Conservation (phyloP, 92 coral and sea anemone species). For the Heliopora coerulea region DNA sequence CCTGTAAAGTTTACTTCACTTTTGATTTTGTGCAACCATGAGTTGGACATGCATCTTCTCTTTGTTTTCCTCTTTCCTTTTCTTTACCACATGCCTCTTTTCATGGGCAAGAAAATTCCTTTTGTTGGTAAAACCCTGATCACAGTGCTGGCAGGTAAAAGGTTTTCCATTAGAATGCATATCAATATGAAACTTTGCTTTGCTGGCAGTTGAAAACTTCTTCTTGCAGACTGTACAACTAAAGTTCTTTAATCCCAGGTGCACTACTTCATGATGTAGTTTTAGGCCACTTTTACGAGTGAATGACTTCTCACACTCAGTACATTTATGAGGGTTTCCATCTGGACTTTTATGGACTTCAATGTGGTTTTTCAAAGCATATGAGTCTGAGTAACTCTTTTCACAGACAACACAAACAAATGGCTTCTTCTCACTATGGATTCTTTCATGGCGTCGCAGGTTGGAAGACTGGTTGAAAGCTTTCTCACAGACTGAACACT, state of each 20-base stretch:
- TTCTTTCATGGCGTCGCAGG: conserved; percentile 13
- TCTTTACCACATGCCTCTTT: neutral
- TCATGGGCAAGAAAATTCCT: conserved; percentile 64
- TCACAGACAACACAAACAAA: conserved; percentile 9
- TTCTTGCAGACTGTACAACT: conserved; percentile 23
- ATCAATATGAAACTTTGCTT: conserved; percentile 89
- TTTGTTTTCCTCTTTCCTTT: neutral
- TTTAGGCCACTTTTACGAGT: neutral
- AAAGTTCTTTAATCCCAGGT: conserved; percentile 7
- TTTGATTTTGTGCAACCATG: no score
- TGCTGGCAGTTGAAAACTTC: conserved; percentile 42
- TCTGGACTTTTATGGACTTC: conserved; percentile 4
- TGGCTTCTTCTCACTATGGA: conserved; percentile 8
- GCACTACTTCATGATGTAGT: conserved; percentile 6
- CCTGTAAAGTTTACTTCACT: no score
- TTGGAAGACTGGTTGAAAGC: conserved; percentile 16
- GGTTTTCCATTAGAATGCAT: conserved; percentile 91
- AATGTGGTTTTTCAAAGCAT: conserved; percentile 7
- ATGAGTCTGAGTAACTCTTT: neutral
- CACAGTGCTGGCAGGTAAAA: conserved; percentile 86
- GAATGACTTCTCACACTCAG: conserved; percentile 15
- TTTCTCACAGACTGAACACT: conserved; percentile 15
- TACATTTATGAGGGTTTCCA: conserved; percentile 25
- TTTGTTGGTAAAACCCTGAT: conserved; percentile 86
- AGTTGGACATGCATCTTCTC: neutral